Percentiles rank a stretch among this genome's conserved stretches.
phyloP scores from a whole-genome alignment of 2,113 vertebrate species.

The Parotia lawesii region DNA sequence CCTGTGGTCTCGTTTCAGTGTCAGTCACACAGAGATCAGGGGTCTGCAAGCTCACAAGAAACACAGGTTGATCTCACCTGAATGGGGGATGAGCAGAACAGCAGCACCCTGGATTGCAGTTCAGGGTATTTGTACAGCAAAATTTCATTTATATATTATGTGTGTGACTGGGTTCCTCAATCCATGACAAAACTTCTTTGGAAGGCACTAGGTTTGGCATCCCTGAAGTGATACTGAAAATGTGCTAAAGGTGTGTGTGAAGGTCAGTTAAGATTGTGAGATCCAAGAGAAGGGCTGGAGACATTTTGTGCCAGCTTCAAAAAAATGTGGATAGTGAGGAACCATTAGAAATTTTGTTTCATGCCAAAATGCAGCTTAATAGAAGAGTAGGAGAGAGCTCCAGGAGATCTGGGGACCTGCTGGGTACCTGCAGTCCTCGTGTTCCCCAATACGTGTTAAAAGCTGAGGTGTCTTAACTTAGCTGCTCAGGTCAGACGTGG shows the following conservation, averaged over 20 bases:
- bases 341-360: background rate
- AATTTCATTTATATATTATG: background rate
- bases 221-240: background rate
- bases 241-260: rapidly evolving
- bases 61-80: background rate
- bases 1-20: background rate
- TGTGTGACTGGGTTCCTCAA: background rate
- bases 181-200: background rate
- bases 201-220: background rate
- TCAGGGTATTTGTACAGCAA: background rate
- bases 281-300: background rate
- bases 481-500: background rate
- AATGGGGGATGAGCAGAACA: background rate
- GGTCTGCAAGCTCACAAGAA: background rate
- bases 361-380: background rate
- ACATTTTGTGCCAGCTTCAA: background rate
- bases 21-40: background rate
- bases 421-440: background rate
- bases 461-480: background rate
- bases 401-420: background rate
- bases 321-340: background rate
- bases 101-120: background rate
- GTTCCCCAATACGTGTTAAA: background rate
- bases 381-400: background rate
- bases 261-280: background rate